Evolutionary conservation across 1,140 invertebrate genomes (phyloP).

Genomic region (Leucophenga varia): DNA sequence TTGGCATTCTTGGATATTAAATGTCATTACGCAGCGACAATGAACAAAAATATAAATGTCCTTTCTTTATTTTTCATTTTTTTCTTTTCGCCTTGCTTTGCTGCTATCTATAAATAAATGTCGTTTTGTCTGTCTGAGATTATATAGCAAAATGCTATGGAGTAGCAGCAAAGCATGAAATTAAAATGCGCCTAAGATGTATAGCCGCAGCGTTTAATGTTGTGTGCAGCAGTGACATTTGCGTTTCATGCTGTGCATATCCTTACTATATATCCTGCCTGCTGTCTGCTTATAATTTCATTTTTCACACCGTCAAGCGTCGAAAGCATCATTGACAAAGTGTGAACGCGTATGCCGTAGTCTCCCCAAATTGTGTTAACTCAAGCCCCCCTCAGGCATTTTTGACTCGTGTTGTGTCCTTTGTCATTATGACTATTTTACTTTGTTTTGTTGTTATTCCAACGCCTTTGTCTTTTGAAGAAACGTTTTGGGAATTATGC

Average conservation of each 20-base stretch:
- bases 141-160: background rate
- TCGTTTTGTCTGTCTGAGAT: no score
- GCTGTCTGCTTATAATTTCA: conserved; percentile 48
- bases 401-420: no score
- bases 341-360: background rate
- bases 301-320: conserved; percentile 41
- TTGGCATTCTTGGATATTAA: conserved; percentile 51
- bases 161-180: conserved; percentile 49
- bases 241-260: no score
- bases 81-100: no score
- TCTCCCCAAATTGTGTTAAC: no score
- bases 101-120: no score
- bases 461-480: conserved; percentile 2
- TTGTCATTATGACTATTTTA: no score
- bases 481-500: conserved; percentile 30
- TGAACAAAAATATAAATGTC: no score
- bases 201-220: no score
- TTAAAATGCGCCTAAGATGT: conserved; percentile 54
- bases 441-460: conserved; percentile 37
- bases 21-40: conserved; percentile 52
- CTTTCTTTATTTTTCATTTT: no score
- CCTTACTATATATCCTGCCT: conserved; percentile 13
- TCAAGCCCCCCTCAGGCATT: no score
- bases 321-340: conserved; percentile 7
- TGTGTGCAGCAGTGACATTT: no score